Conservation (phyloP, 2,797 vertebrate genomes). For the Poeciliopsis gracilis region DNA sequence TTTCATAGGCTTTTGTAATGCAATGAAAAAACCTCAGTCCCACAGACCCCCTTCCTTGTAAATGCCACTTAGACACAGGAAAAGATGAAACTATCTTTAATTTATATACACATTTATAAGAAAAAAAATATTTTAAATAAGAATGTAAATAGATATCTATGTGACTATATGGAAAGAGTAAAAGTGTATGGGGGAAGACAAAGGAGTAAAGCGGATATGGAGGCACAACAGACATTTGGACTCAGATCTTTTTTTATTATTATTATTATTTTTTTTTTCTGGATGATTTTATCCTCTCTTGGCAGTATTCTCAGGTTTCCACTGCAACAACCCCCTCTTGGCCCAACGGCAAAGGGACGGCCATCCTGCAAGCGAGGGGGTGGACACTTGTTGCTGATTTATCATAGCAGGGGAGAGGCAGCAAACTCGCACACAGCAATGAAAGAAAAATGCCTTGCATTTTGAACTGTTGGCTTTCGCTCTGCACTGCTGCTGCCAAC, state of each 20-base stretch:
- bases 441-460: conserved; percentile 27
- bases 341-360: conserved; percentile 13
- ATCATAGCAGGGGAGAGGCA: conserved; percentile 42
- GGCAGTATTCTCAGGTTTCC: conserved; percentile 77
- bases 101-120: conserved; percentile 83
- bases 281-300: conserved; percentile 67
- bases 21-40: conserved; percentile 85
- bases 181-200: conserved; percentile 56
- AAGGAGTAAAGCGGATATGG: conserved; percentile 26
- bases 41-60: conserved; percentile 77
- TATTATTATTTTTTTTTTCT: conserved; percentile 10
- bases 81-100: conserved; percentile 79
- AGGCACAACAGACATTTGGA: conserved; percentile 47
- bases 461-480: conserved; percentile 47
- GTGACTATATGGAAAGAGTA: conserved; percentile 66
- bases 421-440: conserved; percentile 22
- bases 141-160: conserved; percentile 83
- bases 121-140: conserved; percentile 81
- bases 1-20: conserved; percentile 77
- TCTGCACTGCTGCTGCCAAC: conserved; percentile 26
- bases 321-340: conserved; percentile 58
- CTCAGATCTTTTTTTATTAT: conserved; percentile 24
- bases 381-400: conserved; percentile 66
- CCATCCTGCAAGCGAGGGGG: conserved; percentile 36
- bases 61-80: conserved; percentile 82